A percentile compares a stretch with the other conserved stretches of the same genome.
These are phyloP conservation scores for Tiliqua scincoides DNA, from an alignment of 2,113 vertebrate genomes.

Conservation along the genomic window DNA sequence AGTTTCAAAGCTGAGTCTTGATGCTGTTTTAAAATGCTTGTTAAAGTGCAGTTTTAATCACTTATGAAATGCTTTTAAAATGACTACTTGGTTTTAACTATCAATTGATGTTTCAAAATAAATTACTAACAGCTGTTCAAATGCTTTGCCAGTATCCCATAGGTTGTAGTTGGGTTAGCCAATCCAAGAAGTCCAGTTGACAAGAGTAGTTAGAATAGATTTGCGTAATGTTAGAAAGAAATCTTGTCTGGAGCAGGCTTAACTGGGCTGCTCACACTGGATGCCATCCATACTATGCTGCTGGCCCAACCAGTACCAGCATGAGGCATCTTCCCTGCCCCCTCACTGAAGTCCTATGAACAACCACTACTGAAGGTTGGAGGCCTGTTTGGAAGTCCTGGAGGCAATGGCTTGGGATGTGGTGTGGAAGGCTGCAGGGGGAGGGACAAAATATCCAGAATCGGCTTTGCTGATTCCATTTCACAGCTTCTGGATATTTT, in stretches of 20 bases:
- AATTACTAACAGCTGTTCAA: constrained; percentile 28
- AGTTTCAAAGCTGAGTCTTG: constrained; percentile 3
- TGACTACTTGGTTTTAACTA: constrained; percentile 3
- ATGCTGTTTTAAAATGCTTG: constrained; percentile 2
- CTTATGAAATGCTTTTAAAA: constrained; percentile 26
- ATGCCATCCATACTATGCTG: background rate
- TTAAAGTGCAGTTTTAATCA: constrained; percentile 14
- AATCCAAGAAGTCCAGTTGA: background rate
- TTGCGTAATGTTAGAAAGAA: background rate
- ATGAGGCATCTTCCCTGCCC: no score
- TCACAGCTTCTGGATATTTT: no score
- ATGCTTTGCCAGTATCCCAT: constrained; percentile 11
- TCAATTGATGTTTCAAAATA: constrained; percentile 15
- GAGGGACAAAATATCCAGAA: no score
- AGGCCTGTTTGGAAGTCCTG: no score
- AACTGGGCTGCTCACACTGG: background rate
- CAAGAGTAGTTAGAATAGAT: background rate
- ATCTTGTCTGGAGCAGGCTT: background rate
- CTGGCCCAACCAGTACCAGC: no score
- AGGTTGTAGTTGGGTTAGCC: background rate
- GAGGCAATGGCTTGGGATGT: no score
- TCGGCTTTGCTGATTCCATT: no score
- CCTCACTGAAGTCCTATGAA: no score
- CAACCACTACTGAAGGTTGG: no score
- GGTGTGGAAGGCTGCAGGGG: no score